phyloP scores from a whole-genome alignment of 2,888 invertebrate genomes.

The Ethmia dodecea region DNA sequence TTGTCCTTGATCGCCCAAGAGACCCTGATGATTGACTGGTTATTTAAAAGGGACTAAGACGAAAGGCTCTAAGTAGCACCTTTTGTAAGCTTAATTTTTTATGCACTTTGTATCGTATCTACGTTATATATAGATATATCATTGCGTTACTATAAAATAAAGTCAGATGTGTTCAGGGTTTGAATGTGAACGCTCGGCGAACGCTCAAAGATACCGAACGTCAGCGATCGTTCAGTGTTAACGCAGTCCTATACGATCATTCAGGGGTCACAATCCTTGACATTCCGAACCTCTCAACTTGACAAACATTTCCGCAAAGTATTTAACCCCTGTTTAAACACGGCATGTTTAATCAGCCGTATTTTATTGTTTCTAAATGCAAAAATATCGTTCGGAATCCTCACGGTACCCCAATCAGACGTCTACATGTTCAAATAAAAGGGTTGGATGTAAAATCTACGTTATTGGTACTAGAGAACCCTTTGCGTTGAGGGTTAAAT shows the following conservation, averaged over 20 bases:
- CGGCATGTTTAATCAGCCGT: slow-evolving; percentile 36
- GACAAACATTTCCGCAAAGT: slow-evolving; percentile 27
- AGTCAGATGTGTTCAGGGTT: no score
- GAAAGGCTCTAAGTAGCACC: no score
- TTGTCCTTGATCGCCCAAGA: no score
- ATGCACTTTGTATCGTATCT: no score
- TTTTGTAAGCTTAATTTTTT: no score
- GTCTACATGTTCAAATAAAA: slow-evolving; percentile 50
- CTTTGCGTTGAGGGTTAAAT: slow-evolving; percentile 32
- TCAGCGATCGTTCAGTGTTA: slow-evolving; percentile 32
- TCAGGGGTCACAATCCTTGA: slow-evolving; percentile 45
- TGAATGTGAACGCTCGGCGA: no score
- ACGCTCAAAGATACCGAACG: not conserved
- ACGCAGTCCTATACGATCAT: slow-evolving; percentile 33
- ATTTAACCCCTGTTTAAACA: slow-evolving; percentile 26
- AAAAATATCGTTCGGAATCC: slow-evolving; percentile 37
- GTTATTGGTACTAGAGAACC: slow-evolving; percentile 27
- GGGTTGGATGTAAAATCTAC: slow-evolving; percentile 40
- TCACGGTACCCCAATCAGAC: slow-evolving; percentile 27
- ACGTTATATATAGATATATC: no score
- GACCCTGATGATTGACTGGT: no score
- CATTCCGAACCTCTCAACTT: slow-evolving; percentile 25
- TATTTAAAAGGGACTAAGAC: no score
- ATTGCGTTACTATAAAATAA: no score
- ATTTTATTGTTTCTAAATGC: slow-evolving; percentile 43